Percentiles rank a stretch among this genome's conserved stretches.
These are phyloP conservation scores for Sylvia borin DNA, from an alignment of 2,797 vertebrate genomes.

Conservation along the genomic window DNA sequence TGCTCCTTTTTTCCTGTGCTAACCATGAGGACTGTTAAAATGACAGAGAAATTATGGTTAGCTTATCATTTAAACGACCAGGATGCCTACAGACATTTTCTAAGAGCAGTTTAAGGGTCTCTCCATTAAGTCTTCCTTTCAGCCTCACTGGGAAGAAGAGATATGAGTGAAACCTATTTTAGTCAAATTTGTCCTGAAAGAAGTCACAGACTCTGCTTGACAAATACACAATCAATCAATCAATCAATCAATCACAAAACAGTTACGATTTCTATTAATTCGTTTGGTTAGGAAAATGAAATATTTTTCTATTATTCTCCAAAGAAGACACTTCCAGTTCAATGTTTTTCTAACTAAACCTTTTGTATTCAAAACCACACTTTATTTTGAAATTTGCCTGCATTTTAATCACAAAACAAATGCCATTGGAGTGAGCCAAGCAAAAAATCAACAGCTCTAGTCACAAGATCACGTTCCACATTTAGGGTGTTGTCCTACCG, in stretches of 20 bases:
- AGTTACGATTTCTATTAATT: not conserved
- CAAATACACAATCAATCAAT: not conserved
- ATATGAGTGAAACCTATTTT: not conserved
- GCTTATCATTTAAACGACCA: not conserved
- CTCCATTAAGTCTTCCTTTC: not conserved
- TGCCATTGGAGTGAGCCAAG: not conserved
- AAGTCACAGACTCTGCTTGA: not conserved
- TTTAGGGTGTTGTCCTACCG: not conserved
- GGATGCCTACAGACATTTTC: not conserved
- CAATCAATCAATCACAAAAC: not conserved
- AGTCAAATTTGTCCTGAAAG: not conserved
- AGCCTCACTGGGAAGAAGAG: not conserved
- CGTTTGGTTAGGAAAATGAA: not conserved
- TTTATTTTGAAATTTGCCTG: slow-evolving; percentile 20
- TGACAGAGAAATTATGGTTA: not conserved
- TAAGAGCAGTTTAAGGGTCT: not conserved
- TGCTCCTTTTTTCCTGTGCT: not conserved
- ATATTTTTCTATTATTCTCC: not conserved
- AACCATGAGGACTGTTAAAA: not conserved
- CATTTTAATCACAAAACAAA: not conserved
- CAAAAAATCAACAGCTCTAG: not conserved
- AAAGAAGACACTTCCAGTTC: not conserved
- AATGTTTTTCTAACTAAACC: not conserved
- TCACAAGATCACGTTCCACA: not conserved
- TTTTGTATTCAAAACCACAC: not conserved